A percentile compares a stretch with the other conserved stretches of the same genome.
phyloP scores from a whole-genome alignment of 2,113 vertebrate species.

The Ceyx cyanopectus region DNA sequence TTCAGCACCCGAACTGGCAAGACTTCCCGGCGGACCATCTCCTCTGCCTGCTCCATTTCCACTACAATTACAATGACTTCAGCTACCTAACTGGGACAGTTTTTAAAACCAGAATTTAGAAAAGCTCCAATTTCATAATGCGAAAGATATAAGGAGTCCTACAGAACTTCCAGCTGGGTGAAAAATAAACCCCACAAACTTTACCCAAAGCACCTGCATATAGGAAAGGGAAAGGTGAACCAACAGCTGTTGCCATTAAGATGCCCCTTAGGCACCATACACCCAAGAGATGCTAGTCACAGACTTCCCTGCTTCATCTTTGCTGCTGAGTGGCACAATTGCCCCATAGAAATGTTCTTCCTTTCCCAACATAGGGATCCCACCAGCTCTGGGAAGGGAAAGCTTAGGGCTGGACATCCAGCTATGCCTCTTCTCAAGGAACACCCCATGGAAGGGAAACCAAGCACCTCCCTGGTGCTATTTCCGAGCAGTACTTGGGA shows the following conservation, averaged over 20 bases:
- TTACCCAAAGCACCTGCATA: neutral
- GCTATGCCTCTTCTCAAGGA: neutral
- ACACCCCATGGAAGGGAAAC: neutral
- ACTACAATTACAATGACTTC: neutral
- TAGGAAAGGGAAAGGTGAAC: neutral
- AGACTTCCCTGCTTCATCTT: neutral
- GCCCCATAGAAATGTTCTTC: neutral
- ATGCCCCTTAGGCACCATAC: accelerated
- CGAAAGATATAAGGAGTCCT: neutral
- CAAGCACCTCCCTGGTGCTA: neutral
- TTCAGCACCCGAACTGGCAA: neutral
- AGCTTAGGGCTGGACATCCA: accelerated
- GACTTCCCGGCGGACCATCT: neutral
- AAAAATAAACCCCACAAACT: neutral
- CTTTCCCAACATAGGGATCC: neutral
- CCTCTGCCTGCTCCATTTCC: neutral
- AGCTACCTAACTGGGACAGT: neutral
- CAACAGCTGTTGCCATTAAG: neutral
- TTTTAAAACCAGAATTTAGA: neutral
- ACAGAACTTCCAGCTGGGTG: neutral
- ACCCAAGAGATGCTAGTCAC: too few species aligned
- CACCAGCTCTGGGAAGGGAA: neutral
- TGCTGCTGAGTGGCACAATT: neutral
- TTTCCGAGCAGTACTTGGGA: neutral
- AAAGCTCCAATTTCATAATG: neutral